These are phyloP conservation scores for Antheraea mylitta DNA, from an alignment of 1,140 invertebrate species.

Conservation along the genomic window DNA sequence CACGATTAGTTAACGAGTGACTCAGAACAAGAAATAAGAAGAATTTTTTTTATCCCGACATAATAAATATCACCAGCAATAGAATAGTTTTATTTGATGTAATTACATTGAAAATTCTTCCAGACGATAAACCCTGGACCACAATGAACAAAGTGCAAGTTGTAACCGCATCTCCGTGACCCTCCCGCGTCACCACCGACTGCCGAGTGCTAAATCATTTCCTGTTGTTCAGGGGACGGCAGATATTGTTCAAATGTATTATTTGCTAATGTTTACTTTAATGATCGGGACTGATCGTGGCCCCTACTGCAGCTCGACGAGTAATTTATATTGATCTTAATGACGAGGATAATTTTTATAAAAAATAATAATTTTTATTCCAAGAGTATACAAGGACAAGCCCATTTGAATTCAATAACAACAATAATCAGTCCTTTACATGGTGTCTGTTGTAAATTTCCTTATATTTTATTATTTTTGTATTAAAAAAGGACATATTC, in stretches of 20 bases:
- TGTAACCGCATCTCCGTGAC: conserved; percentile 1
- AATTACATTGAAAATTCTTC: conserved; percentile 14
- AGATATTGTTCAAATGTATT: conserved; percentile 9
- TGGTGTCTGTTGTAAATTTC: too few relatives aligned
- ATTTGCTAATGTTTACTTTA: background rate
- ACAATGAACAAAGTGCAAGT: conserved; percentile 9
- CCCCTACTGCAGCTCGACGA: background rate
- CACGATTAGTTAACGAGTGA: background rate
- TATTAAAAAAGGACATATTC: too few relatives aligned
- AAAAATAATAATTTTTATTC: too few relatives aligned
- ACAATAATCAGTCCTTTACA: too few relatives aligned
- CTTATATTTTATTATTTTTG: background rate
- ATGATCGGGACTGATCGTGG: background rate
- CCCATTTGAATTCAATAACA: too few relatives aligned
- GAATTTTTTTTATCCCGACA: background rate
- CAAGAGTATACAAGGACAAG: too few relatives aligned
- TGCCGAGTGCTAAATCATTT: conserved; percentile 13
- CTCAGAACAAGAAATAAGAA: background rate
- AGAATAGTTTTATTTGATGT: background rate
- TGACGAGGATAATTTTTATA: too few relatives aligned
- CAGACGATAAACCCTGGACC: conserved; percentile 7
- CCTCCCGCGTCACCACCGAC: background rate
- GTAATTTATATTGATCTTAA: background rate
- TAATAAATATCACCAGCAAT: background rate
- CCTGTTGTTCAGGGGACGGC: background rate